phyloP scores from a whole-genome alignment of 37 sponge, comb jelly and placozoan species.

The Eunapius fragilis region DNA sequence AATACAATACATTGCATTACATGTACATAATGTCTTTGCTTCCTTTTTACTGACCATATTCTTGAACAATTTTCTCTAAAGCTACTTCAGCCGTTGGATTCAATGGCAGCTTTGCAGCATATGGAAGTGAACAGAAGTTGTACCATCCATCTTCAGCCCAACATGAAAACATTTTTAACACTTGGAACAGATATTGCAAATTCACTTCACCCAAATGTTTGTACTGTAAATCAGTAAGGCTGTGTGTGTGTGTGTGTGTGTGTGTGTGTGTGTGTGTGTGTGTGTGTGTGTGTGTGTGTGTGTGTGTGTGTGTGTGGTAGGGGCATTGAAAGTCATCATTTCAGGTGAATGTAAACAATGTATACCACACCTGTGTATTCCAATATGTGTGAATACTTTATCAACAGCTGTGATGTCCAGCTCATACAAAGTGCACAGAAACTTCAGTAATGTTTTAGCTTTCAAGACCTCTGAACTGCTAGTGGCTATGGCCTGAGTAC shows the following conservation, averaged over 20 bases:
- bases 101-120: conserved; percentile 50
- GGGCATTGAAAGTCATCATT: conserved; percentile 41
- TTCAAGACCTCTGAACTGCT: not conserved
- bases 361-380: not conserved
- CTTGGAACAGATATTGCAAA: conserved; percentile 12
- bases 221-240: conserved; percentile 12
- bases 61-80: not conserved
- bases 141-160: conserved; percentile 79
- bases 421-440: not conserved
- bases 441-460: not conserved
- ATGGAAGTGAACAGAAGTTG: conserved; percentile 66
- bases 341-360: not conserved
- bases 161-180: conserved; percentile 50
- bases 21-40: not conserved
- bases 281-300: no score
- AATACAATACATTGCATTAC: not conserved
- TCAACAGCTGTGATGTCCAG: not conserved
- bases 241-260: no score
- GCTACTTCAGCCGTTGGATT: not conserved
- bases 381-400: not conserved
- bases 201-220: conserved; percentile 24
- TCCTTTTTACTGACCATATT: not conserved
- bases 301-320: no score
- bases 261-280: no score
- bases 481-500: not conserved